phyloP scores from a whole-genome alignment of 2,888 invertebrate species.

The Crioceris asparagi region DNA sequence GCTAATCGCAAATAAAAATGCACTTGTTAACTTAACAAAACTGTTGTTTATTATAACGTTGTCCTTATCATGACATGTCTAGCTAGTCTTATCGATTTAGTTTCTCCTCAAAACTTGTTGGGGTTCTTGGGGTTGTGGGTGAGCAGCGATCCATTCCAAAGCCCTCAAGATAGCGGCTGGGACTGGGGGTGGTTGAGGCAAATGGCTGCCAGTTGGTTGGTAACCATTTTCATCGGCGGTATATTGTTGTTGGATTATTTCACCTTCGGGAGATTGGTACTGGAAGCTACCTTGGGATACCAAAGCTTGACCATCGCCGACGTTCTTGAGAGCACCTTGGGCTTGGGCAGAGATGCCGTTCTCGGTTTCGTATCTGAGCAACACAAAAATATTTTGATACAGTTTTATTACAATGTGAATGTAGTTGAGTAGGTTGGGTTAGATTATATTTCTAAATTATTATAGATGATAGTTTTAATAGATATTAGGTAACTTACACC shows the following conservation, averaged over 20 bases:
- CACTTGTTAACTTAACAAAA: too few species aligned
- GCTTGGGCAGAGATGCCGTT: conserved; percentile 9
- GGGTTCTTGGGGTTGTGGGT: background rate
- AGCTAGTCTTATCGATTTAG: too few species aligned
- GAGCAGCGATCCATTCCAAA: conserved; percentile 3
- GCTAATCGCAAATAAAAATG: too few species aligned
- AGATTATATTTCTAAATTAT: too few species aligned
- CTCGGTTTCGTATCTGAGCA: conserved; percentile 8
- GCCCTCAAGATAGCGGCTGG: conserved; percentile 4
- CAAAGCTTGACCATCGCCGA: conserved; percentile 49
- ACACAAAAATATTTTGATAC: too few species aligned
- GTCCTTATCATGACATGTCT: too few species aligned
- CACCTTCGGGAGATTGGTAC: conserved; percentile 49
- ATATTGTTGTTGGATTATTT: conserved; percentile 32
- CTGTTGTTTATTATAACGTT: too few species aligned
- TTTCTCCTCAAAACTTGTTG: too few species aligned
- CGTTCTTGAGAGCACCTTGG: conserved; percentile 2
- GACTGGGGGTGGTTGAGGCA: conserved; percentile 6
- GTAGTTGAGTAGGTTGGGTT: too few species aligned
- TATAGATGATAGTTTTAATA: too few species aligned
- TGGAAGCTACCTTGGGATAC: conserved; percentile 55
- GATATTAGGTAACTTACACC: too few species aligned
- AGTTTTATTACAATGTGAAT: too few species aligned
- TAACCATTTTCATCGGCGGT: conserved; percentile 10
- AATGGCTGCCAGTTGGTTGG: conserved; percentile 7